Evolutionary conservation across 2,888 invertebrate genomes (phyloP).

Genomic region (Phyllotreta cruciferae): DNA sequence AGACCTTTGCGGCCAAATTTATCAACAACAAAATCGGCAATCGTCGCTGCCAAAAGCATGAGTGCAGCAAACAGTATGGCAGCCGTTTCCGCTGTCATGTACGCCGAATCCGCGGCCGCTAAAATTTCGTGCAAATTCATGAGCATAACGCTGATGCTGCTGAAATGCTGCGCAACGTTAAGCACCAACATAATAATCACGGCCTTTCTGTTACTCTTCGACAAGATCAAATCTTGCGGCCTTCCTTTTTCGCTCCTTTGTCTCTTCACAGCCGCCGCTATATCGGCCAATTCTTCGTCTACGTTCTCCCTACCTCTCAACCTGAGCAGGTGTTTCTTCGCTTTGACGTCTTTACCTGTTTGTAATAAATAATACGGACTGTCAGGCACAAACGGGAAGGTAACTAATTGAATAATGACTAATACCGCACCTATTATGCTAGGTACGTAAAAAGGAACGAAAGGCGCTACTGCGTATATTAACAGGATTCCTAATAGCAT

Average conservation of each 20-base stretch:
- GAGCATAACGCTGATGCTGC: constrained; percentile 57
- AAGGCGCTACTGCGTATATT: constrained; percentile 55
- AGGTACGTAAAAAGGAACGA: constrained; percentile 48
- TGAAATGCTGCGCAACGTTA: constrained; percentile 57
- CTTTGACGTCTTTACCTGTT: constrained; percentile 53
- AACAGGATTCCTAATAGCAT: constrained; percentile 58
- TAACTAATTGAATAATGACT: constrained; percentile 52
- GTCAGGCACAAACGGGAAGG: constrained; percentile 53
- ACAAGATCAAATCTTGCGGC: constrained; percentile 53
- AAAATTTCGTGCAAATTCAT: constrained; percentile 57
- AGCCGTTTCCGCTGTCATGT: constrained; percentile 46
- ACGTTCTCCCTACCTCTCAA: constrained; percentile 49
- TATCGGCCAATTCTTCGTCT: constrained; percentile 54
- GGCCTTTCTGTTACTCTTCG: constrained; percentile 56
- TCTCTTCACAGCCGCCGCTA: constrained; percentile 52
- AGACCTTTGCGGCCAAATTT: constrained; percentile 54
- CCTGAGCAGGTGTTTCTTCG: constrained; percentile 49
- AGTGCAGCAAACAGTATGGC: constrained; percentile 54
- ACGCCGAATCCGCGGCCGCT: constrained; percentile 50
- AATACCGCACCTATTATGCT: constrained; percentile 50
- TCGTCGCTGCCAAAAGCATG: constrained; percentile 53
- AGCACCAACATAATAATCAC: constrained; percentile 56
- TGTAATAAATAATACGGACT: constrained; percentile 56
- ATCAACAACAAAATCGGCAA: constrained; percentile 53
- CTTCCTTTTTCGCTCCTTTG: constrained; percentile 55